Base-by-base conservation (phyloP, 2,888 invertebrate species). In the Oegoconia quadripuncta region DNA sequence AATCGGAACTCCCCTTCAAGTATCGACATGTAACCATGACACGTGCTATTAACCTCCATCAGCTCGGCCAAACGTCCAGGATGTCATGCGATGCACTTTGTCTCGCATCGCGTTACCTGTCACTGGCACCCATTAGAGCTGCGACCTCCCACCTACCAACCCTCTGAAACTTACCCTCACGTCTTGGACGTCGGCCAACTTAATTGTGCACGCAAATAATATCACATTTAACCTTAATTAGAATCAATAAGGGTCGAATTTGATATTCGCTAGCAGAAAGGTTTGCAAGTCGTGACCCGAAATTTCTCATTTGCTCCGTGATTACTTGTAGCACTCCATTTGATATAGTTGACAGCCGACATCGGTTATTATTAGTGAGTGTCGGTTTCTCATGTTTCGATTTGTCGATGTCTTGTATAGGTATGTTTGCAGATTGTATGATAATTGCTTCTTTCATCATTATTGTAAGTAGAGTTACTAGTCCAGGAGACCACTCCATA, bases 21-120 rank as follows among this genome's bases (percentile, higher is more conserved):
- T 52, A 50, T 50, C 47, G 41, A 40, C 28, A 41, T 48, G 45
- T 39, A 46, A 44, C 45, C 42, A 52, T 35, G 26, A 14, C 42
- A 28, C 35, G 32, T 25, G 27, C 64, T 63, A 72, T 72, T 74
- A 71, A 64, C 67, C 59, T 59, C 55, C 54, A 56, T 64, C 64
- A 62, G 52, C 20, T 11, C 37, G 51, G 46, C 39, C 37, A 47
- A 54, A 55, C 67, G 60, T 64, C 56, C 26, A 17, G 30, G 17
- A 15, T 5, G 23, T 59, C 32, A 16, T 34, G 59, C 66, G 72
- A 72, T 86, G 86, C 86, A 86, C 86, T 86, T 82, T 82, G 80
- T 78, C 75, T 74, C 56, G 37, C 64, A 55, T 75, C 84, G 58
- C 64, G 64, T 87, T 87, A 86, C 87, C 82, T 86, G 86, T 82